phyloP scores from a whole-genome alignment of 1,140 invertebrate genomes.

The Ladona fulva region DNA sequence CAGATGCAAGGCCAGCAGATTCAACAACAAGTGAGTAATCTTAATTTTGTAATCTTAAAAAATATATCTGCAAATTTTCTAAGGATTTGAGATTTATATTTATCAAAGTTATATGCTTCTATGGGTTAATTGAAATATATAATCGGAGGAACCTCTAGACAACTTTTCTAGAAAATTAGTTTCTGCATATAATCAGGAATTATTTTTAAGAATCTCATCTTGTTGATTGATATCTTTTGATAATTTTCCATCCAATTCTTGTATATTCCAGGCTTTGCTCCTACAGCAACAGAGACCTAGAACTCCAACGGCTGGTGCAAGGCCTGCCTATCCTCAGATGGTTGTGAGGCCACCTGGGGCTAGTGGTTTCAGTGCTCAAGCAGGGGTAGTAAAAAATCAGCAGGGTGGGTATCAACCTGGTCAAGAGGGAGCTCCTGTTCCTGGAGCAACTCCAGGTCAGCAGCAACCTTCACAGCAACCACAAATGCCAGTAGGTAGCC shows the following conservation, averaged over 20 bases:
- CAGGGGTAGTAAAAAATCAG: not conserved
- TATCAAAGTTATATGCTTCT: too few species aligned
- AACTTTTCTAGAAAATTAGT: too few species aligned
- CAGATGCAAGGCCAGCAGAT: not conserved
- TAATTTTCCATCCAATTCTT: too few species aligned
- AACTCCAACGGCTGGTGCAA: not conserved
- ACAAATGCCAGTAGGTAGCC: not conserved
- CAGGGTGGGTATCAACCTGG: not conserved
- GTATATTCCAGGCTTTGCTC: not conserved
- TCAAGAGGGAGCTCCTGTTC: not conserved
- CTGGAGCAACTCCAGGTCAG: slow-evolving; percentile 14
- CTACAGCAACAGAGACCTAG: not conserved
- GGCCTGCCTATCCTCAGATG: not conserved
- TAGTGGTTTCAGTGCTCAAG: not conserved
- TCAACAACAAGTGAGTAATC: not conserved
- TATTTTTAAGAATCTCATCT: too few species aligned
- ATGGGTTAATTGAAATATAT: too few species aligned
- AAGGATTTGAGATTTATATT: too few species aligned
- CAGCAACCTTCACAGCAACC: slow-evolving; percentile 11
- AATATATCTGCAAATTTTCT: too few species aligned
- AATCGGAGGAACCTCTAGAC: too few species aligned
- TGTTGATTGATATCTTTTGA: too few species aligned
- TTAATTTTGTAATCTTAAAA: too few species aligned
- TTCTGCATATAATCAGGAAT: too few species aligned
- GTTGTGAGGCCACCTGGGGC: not conserved